Conservation (phyloP, 2,797 vertebrate species). For the Graptemys geographica region DNA sequence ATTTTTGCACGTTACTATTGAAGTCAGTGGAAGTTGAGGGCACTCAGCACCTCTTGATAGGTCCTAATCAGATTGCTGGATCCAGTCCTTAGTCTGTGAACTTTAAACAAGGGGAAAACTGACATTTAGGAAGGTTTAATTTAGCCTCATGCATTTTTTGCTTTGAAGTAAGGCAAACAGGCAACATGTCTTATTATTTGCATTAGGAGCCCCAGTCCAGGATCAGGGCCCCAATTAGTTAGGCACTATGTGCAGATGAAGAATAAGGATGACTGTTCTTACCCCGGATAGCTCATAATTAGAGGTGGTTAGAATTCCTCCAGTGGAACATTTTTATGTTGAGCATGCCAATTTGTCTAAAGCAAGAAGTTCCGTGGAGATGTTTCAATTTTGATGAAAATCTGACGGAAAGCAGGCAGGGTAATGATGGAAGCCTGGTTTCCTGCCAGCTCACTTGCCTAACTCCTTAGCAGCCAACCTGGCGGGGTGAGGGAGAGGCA, state of each 20-base stretch:
- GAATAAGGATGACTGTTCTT: background rate
- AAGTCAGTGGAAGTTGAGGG: background rate
- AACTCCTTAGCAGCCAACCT: background rate
- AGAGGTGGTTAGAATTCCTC: background rate
- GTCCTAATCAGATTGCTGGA: background rate
- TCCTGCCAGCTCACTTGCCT: background rate
- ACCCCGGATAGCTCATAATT: background rate
- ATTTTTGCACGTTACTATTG: background rate
- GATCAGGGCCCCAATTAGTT: background rate
- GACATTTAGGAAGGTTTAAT: background rate
- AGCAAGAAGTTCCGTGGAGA: background rate
- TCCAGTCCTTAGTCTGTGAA: background rate
- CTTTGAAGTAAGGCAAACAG: background rate
- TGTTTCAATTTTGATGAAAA: background rate
- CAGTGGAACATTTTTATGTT: background rate
- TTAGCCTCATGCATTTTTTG: slow-evolving; percentile 8
- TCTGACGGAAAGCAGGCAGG: background rate
- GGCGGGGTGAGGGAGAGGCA: background rate
- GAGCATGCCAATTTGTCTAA: background rate
- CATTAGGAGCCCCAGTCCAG: background rate
- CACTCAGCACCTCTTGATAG: background rate
- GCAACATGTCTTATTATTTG: background rate
- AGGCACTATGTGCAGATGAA: background rate
- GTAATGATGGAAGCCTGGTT: background rate
- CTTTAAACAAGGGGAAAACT: background rate